Evolutionary conservation across 2,797 vertebrate species (phyloP).

Genomic region (Intellagama lesueurii): DNA sequence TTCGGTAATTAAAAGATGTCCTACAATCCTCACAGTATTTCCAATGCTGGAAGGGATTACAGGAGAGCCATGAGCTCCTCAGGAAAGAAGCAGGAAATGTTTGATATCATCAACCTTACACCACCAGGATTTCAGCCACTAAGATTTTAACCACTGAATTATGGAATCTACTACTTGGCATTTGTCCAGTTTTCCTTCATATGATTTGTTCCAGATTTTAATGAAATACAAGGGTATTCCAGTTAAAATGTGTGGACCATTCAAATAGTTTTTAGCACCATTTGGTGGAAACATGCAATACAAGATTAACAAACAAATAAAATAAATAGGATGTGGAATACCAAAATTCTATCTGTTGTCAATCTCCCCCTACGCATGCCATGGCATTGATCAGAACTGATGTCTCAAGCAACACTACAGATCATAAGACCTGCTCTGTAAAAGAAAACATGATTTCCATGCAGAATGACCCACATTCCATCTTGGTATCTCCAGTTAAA

Average conservation of each 20-base stretch:
- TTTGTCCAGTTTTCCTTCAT: not conserved
- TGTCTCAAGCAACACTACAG: not conserved
- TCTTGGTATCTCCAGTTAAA: not conserved
- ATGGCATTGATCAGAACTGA: not conserved
- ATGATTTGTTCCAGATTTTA: not conserved
- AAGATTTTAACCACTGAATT: not conserved
- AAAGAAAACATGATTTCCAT: not conserved
- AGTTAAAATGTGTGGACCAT: not conserved
- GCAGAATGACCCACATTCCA: not conserved
- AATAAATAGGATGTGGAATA: not conserved
- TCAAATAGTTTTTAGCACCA: not conserved
- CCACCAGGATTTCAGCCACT: too few species aligned
- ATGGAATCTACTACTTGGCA: not conserved
- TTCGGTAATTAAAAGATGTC: too few species aligned
- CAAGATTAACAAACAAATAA: not conserved
- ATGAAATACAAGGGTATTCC: not conserved
- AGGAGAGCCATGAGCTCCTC: too few species aligned
- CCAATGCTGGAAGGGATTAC: too few species aligned
- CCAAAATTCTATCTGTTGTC: not conserved
- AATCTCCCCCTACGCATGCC: not conserved
- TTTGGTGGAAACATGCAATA: not conserved
- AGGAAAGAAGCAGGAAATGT: too few species aligned
- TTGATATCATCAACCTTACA: too few species aligned
- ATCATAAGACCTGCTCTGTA: not conserved
- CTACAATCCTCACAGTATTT: not conserved